Evolutionary conservation across 2,888 invertebrate species (phyloP).

Genomic region (Petrolisthes cinctipes): DNA sequence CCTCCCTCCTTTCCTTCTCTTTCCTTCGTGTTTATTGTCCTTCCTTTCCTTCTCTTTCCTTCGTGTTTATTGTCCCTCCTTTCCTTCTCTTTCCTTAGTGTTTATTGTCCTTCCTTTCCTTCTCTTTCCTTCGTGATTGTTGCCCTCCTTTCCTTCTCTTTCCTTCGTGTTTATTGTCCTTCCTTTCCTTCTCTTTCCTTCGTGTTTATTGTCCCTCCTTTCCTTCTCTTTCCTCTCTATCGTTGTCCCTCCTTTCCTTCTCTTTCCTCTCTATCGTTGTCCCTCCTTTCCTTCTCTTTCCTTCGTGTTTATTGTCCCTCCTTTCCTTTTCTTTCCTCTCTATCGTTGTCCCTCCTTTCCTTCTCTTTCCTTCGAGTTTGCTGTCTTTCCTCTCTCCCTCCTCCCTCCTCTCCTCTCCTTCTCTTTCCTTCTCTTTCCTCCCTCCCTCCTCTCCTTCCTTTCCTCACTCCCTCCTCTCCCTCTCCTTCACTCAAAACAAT

Average conservation of each 20-base stretch:
- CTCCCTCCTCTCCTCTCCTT: not conserved
- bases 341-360: not conserved
- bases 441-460: not conserved
- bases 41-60: not conserved
- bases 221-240: not conserved
- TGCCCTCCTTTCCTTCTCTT: not conserved
- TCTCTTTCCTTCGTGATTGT: not conserved
- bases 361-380: too few species aligned
- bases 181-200: not conserved
- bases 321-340: not conserved
- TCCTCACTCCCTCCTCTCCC: not conserved
- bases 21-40: not conserved
- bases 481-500: not conserved
- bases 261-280: not conserved
- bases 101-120: not conserved
- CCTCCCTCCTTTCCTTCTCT: not conserved
- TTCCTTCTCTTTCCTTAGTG: too few species aligned
- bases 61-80: not conserved
- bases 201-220: not conserved
- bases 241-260: slow-evolving; percentile 4
- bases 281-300: not conserved
- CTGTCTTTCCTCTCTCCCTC: too few species aligned
- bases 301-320: not conserved
- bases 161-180: not conserved
- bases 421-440: not conserved